phyloP scores from a whole-genome alignment of 2,888 invertebrate genomes.

The Sialis fuliginosa region DNA sequence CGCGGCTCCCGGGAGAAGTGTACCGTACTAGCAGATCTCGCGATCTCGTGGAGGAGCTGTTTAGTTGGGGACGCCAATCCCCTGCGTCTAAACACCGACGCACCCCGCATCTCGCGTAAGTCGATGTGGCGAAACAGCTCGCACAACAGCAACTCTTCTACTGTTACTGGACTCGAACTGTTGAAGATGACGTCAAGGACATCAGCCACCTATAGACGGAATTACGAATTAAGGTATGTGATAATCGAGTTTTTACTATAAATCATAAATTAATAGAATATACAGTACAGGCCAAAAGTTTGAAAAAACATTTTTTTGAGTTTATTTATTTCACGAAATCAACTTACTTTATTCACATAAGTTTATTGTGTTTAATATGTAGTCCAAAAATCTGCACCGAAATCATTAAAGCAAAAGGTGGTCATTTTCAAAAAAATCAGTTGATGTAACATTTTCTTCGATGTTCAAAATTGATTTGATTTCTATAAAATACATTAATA shows the following conservation, averaged over 20 bases:
- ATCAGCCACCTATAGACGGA: slow-evolving; percentile 29
- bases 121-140: slow-evolving; percentile 80
- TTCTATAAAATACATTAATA: too few species aligned
- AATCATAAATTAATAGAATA: too few species aligned
- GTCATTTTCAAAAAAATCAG: too few species aligned
- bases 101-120: slow-evolving; percentile 71
- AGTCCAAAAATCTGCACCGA: too few species aligned
- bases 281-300: too few species aligned
- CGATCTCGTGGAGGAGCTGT: slow-evolving; percentile 17
- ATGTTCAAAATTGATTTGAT: too few species aligned
- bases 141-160: slow-evolving; percentile 65
- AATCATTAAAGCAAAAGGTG: too few species aligned
- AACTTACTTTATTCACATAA: too few species aligned
- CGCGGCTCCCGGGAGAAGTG: slow-evolving; percentile 3
- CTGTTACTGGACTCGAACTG: slow-evolving; percentile 36
- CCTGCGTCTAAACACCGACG: slow-evolving; percentile 40
- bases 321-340: too few species aligned
- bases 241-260: neutral
- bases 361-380: too few species aligned
- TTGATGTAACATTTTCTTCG: too few species aligned
- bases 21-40: slow-evolving; percentile 6
- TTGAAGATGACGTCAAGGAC: slow-evolving; percentile 64
- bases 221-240: slow-evolving; percentile 26
- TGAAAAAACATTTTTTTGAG: too few species aligned
- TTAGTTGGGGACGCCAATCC: slow-evolving; percentile 17